These are phyloP conservation scores for Zeuzera pyrina DNA, from an alignment of 2,888 invertebrate genomes.

Conservation along the genomic window DNA sequence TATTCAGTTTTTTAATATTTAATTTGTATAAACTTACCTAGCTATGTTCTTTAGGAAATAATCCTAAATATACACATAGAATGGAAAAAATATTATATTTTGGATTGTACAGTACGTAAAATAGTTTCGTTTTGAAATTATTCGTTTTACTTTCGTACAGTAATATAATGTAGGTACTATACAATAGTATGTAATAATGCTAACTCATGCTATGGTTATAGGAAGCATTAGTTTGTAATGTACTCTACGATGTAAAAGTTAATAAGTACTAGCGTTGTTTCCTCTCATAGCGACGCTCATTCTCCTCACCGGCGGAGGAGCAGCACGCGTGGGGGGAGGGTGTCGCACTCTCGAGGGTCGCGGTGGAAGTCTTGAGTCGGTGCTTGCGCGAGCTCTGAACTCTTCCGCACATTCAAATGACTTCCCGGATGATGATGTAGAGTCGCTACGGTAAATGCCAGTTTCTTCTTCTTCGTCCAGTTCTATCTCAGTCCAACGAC, in stretches of 20 bases:
- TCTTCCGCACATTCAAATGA: slow-evolving; percentile 38
- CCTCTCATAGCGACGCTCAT: slow-evolving; percentile 87
- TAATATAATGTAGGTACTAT: no score
- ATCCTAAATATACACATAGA: no score
- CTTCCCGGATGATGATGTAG: slow-evolving; percentile 50
- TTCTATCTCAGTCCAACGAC: slow-evolving; percentile 76
- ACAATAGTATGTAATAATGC: no score
- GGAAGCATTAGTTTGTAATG: no score
- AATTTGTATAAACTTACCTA: no score
- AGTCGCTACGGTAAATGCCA: slow-evolving; percentile 43
- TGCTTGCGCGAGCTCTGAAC: slow-evolving; percentile 83
- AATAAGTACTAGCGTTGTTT: slow-evolving; percentile 69
- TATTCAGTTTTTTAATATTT: no score
- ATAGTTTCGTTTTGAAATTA: no score
- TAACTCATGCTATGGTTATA: no score
- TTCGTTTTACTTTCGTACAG: no score
- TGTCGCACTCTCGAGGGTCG: slow-evolving; percentile 74
- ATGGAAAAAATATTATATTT: no score
- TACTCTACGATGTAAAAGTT: slow-evolving; percentile 9
- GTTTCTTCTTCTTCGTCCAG: slow-evolving; percentile 74
- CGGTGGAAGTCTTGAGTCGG: slow-evolving; percentile 74
- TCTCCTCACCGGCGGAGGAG: slow-evolving; percentile 73
- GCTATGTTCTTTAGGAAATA: no score
- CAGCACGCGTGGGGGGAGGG: slow-evolving; percentile 46
- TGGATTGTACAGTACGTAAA: no score